phyloP scores from a whole-genome alignment of 2,888 invertebrate species.

The Tetragonula carbonaria region DNA sequence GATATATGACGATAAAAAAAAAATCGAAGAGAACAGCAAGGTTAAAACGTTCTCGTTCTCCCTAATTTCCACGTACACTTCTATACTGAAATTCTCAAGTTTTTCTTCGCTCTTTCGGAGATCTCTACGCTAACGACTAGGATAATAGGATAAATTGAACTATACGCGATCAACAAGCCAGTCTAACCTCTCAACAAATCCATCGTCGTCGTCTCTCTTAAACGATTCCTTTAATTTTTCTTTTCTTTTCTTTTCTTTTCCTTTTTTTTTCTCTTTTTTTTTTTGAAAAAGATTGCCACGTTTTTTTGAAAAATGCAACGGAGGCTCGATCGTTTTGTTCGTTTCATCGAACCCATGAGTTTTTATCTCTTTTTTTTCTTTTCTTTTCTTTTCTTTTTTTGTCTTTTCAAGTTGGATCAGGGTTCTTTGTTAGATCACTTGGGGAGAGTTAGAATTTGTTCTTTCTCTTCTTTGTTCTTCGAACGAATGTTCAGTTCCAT shows the following conservation, averaged over 20 bases:
- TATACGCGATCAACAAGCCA: conserved; percentile 67
- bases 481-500: background rate
- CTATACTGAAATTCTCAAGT: background rate
- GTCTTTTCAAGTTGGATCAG: background rate
- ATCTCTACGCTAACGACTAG: conserved; percentile 67
- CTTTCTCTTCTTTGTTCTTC: background rate
- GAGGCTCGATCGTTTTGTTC: conserved; percentile 23
- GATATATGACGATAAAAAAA: too few relatives aligned
- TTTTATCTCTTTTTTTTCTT: background rate
- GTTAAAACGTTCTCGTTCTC: background rate
- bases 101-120: conserved; percentile 6
- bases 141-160: conserved; percentile 65
- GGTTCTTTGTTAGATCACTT: background rate
- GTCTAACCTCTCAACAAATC: conserved; percentile 37
- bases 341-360: background rate
- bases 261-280: background rate
- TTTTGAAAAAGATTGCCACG: conserved; percentile 1
- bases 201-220: background rate
- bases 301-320: conserved; percentile 21
- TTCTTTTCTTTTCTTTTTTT: background rate
- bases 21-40: too few relatives aligned
- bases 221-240: background rate
- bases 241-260: background rate
- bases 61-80: background rate
- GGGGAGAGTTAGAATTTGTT: conserved; percentile 1